Evolutionary conservation across 2,797 vertebrate genomes (phyloP), one percentile per base, ranked within the genome.

Genomic region (Rhinophrynus dorsalis): DNA sequence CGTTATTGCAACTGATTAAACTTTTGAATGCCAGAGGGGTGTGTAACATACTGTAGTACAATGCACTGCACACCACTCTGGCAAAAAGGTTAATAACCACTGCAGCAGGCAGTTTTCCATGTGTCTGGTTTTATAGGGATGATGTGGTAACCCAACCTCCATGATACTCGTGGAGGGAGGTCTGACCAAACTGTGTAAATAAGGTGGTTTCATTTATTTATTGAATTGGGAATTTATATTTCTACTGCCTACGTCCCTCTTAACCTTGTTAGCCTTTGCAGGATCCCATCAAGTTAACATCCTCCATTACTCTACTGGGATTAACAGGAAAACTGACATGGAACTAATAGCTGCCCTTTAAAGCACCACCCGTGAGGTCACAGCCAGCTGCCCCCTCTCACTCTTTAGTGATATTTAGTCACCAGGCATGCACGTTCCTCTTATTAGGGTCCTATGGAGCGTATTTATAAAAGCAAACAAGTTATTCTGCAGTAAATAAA

Each of bases 181-280:
- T 2, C 12, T 38, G 35, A 38, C n/a, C 35, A 1, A 52, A 54
- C 51, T 38, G 72, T 75, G 58, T 77, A 68, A 69, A 79, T 75
- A 54, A 63, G 75, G 81, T 60, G 74, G 81, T 84, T 82, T 74
- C 63, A 78, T 83, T 86, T 85, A 83, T 88, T 87, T 88, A 86
- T 81, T 86, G 82, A 48, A 75, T 18, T 84, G 81, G 77, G 75
- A 7, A 20, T 1, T 20, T 80, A 81, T 76, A n/a, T 77, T 87
- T 89, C 87, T 88, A 86, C 82, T 87, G 70, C 45, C 13, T 63
- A 18, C 55, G 56, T 86, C 82, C 89, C 83, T 78, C 80, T 89
- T 90, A 91, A 91, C 89, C 89, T 89, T 89, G 90, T 92, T 92
- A 92, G 90, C 87, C 90, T 86, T 85, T 89, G 82, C 84, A 83